phyloP scores from a whole-genome alignment of 2,113 vertebrate species.

The Nothoprocta pentlandii region DNA sequence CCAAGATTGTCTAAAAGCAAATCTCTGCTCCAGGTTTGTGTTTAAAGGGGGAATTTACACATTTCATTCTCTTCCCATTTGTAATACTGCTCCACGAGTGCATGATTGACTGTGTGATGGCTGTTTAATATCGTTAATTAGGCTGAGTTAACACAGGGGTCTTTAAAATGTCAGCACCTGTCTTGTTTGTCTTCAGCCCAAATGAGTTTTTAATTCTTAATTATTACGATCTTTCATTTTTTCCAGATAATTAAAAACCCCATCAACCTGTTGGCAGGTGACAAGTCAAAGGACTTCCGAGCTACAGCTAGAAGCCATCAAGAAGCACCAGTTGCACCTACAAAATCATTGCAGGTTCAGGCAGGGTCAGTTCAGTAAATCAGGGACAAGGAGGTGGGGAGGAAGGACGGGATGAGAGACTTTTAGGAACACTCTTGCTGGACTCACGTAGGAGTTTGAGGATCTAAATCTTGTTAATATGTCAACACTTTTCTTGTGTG shows the following conservation, averaged over 20 bases:
- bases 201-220: not conserved
- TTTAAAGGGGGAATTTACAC: not conserved
- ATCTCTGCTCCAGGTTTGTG: not conserved
- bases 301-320: not conserved
- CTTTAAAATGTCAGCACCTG: not conserved
- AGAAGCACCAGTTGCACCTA: rapidly evolving
- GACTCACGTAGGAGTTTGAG: no score
- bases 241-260: slow-evolving; percentile 24
- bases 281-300: not conserved
- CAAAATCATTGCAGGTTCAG: not conserved
- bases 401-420: not conserved
- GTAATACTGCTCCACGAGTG: slow-evolving; percentile 3
- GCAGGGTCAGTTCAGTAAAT: not conserved
- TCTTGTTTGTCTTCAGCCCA: slow-evolving; percentile 1
- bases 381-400: not conserved
- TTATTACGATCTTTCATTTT: not conserved
- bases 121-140: slow-evolving; percentile 16
- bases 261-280: not conserved
- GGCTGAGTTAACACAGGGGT: not conserved
- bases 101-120: not conserved
- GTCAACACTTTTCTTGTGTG: not conserved
- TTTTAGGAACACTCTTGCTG: not conserved
- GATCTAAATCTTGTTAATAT: no score
- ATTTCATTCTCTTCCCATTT: not conserved
- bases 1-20: not conserved